Evolutionary conservation across 2,888 invertebrate species (phyloP).

Genomic region (Quadroppia sp.): DNA sequence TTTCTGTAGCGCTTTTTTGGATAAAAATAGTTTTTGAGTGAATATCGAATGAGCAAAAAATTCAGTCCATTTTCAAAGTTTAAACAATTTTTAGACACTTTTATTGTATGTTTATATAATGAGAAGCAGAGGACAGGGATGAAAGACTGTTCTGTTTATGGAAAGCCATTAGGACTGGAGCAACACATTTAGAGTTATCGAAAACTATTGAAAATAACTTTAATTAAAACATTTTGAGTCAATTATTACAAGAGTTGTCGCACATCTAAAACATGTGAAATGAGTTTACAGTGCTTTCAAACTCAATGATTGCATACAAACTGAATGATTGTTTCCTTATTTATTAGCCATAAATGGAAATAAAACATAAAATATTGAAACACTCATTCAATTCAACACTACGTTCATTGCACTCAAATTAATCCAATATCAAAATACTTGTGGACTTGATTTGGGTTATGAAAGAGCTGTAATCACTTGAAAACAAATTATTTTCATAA

Average conservation of each 20-base stretch:
- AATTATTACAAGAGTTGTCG: no score
- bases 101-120: neutral
- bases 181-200: no score
- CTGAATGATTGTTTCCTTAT: constrained; percentile 29
- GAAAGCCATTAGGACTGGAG: no score
- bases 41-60: no score
- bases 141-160: no score
- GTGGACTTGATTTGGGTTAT: constrained; percentile 27
- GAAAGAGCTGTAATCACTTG: constrained; percentile 3
- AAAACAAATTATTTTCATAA: constrained; percentile 18
- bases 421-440: neutral
- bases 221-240: no score
- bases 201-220: no score
- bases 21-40: no score
- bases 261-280: no score
- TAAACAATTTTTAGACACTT: neutral
- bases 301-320: constrained; percentile 6
- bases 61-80: no score
- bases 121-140: neutral
- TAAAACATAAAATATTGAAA: neutral
- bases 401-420: constrained; percentile 30
- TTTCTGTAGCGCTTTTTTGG: no score
- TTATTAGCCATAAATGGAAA: constrained; percentile 15
- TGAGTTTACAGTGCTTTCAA: neutral
- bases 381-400: neutral